phyloP scores from a whole-genome alignment of 2,888 invertebrate species.

The Minunthozetes semirufus region DNA sequence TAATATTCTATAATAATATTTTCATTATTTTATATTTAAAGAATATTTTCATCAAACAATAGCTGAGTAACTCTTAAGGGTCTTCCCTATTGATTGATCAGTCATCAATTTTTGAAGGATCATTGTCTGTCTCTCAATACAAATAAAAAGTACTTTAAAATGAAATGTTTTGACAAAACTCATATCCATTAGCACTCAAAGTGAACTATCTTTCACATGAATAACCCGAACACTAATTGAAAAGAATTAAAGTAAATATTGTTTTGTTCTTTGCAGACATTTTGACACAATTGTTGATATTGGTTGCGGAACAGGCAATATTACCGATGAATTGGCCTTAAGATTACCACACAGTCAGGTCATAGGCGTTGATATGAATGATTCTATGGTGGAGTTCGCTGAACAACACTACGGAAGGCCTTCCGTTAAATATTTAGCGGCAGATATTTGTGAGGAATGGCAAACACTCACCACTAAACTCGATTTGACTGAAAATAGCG shows the following conservation, averaged over 20 bases:
- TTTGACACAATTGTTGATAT: conserved; percentile 38
- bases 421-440: conserved; percentile 8
- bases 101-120: no score
- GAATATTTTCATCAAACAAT: no score
- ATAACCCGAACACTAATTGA: no score
- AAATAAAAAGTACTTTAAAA: no score
- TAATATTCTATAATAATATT: no score
- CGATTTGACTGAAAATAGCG: not conserved
- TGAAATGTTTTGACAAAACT: no score
- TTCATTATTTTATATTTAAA: no score
- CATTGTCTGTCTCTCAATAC: no score
- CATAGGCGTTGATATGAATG: conserved; percentile 36
- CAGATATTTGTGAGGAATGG: conserved; percentile 29
- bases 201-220: not conserved
- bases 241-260: no score
- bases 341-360: conserved; percentile 4
- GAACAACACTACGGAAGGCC: conserved; percentile 23
- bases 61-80: no score
- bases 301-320: conserved; percentile 38
- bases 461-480: not conserved
- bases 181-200: not conserved
- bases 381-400: conserved; percentile 39
- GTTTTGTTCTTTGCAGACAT: conserved; percentile 8
- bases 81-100: no score
- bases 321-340: conserved; percentile 10